Percentiles rank a stretch among this genome's conserved stretches.
Evolutionary conservation across 2,113 vertebrate genomes (phyloP).

Genomic region (Ailurus styani): DNA sequence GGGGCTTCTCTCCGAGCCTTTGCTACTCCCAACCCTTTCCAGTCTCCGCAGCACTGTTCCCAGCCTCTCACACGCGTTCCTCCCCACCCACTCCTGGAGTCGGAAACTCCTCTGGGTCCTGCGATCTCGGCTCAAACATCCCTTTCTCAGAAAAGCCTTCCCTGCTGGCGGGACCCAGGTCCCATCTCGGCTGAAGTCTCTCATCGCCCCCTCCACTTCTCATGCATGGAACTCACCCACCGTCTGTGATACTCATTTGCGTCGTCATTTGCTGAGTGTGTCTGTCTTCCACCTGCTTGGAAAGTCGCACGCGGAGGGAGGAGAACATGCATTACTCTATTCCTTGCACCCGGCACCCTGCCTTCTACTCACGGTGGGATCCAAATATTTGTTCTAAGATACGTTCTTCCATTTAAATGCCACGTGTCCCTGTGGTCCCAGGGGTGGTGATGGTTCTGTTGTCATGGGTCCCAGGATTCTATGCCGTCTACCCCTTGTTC

Average conservation of each 20-base stretch:
- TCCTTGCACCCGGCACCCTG: background rate
- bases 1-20: background rate
- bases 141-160: background rate
- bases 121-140: background rate
- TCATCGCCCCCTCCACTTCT: background rate
- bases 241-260: background rate
- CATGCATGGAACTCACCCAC: background rate
- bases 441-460: background rate
- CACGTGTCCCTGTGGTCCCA: background rate
- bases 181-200: background rate
- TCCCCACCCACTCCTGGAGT: background rate
- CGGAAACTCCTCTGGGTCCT: background rate
- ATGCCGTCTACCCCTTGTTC: background rate
- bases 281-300: background rate
- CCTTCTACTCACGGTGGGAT: no score
- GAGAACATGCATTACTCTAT: background rate
- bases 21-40: background rate
- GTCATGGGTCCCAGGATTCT: background rate
- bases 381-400: background rate
- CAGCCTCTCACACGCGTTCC: accelerated
- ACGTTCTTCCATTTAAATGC: background rate
- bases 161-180: background rate
- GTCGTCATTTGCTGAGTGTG: background rate
- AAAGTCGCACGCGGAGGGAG: background rate
- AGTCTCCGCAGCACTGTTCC: accelerated